These are phyloP conservation scores for Lissonota sp. DNA, from an alignment of 2,888 invertebrate species.

Conservation along the genomic window DNA sequence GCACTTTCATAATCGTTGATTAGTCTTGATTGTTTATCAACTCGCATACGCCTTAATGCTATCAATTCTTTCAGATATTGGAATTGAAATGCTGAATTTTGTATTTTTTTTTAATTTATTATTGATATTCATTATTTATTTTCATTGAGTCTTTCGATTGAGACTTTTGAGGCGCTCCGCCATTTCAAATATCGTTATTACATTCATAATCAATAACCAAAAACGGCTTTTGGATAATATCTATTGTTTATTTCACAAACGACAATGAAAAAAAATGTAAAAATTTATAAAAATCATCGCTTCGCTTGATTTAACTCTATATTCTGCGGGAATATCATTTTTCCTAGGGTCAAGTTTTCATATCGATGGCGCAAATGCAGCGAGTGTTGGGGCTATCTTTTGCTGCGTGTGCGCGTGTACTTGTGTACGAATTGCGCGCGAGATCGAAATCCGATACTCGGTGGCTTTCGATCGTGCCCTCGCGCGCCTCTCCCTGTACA, in stretches of 20 bases:
- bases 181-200: too few relatives aligned
- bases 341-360: constrained; percentile 21
- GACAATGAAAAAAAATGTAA: background rate
- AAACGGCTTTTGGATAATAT: too few relatives aligned
- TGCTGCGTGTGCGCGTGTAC: background rate
- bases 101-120: too few relatives aligned
- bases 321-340: constrained; percentile 29
- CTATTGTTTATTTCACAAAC: background rate
- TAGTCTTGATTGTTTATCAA: too few relatives aligned
- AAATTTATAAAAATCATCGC: background rate
- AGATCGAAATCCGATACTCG: constrained; percentile 59
- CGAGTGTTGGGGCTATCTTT: constrained; percentile 33
- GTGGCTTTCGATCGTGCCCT: constrained; percentile 51
- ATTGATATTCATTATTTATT: too few relatives aligned
- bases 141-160: too few relatives aligned
- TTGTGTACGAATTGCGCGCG: constrained; percentile 25
- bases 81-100: too few relatives aligned
- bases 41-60: too few relatives aligned
- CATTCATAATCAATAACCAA: too few relatives aligned
- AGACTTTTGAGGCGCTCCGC: too few relatives aligned
- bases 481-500: constrained; percentile 19
- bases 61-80: too few relatives aligned
- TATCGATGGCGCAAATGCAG: constrained; percentile 18
- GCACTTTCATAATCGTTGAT: too few relatives aligned
- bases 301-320: background rate